Evolutionary conservation across 2,797 vertebrate species (phyloP).

Genomic region (Pantherophis alleghaniensis): DNA sequence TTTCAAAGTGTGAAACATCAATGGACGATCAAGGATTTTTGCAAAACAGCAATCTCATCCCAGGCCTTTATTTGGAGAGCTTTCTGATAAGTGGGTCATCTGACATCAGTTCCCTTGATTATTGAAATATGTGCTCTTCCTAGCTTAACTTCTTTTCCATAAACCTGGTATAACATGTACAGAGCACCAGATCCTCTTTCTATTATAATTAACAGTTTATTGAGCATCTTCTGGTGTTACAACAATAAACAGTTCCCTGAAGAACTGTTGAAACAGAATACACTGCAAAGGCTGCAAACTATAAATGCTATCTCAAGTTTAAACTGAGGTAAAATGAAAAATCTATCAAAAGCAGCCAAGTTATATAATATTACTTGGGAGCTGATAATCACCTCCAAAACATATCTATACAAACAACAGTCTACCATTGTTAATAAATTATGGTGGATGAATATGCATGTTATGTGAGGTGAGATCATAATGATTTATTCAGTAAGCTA

Average conservation of each 20-base stretch:
- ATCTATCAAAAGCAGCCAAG: background rate
- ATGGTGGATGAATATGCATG: background rate
- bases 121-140: background rate
- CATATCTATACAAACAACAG: background rate
- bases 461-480: background rate
- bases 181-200: background rate
- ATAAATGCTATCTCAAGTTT: background rate
- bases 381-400: background rate
- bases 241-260: background rate
- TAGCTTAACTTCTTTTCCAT: background rate
- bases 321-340: background rate
- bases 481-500: background rate
- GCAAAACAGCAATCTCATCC: background rate
- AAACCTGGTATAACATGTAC: background rate
- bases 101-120: background rate
- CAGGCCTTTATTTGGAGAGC: background rate
- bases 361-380: background rate
- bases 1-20: background rate
- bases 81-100: background rate
- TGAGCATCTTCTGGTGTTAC: background rate
- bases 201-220: background rate
- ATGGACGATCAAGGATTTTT: background rate
- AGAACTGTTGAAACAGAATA: background rate
- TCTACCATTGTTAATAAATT: background rate
- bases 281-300: background rate